Evolutionary conservation across 2,888 invertebrate genomes (phyloP).

Genomic region (Fabriciana adippe): DNA sequence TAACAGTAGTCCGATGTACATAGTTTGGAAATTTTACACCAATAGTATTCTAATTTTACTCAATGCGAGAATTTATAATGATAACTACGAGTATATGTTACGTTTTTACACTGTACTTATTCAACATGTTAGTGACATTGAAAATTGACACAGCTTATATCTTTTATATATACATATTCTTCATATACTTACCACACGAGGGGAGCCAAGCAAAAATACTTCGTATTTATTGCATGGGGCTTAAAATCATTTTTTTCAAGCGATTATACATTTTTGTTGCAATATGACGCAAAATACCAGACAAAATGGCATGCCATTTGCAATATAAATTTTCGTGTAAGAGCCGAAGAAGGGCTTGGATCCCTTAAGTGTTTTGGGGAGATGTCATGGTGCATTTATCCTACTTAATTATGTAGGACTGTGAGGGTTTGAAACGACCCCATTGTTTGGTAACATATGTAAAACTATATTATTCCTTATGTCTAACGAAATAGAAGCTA

Average conservation of each 20-base stretch:
- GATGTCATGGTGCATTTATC: slow-evolving; percentile 47
- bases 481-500: slow-evolving; percentile 4
- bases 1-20: too few relatives aligned
- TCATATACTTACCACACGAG: too few relatives aligned
- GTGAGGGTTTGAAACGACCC: slow-evolving; percentile 18
- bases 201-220: too few relatives aligned
- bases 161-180: too few relatives aligned
- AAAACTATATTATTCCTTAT: slow-evolving; percentile 16
- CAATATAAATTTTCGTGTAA: slow-evolving; percentile 20
- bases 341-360: slow-evolving; percentile 21
- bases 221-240: too few relatives aligned
- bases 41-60: too few relatives aligned
- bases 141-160: too few relatives aligned
- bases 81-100: too few relatives aligned
- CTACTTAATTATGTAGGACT: slow-evolving; percentile 43
- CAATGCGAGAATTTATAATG: too few relatives aligned
- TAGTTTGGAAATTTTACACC: too few relatives aligned
- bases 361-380: slow-evolving; percentile 37
- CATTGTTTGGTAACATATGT: slow-evolving; percentile 9
- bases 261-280: background rate
- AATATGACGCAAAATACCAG: background rate
- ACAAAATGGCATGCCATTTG: slow-evolving; percentile 3
- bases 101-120: too few relatives aligned
- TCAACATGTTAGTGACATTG: too few relatives aligned
- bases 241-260: background rate